Evolutionary conservation across 2,888 invertebrate genomes (phyloP).

Genomic region (Melieria crassipennis): DNA sequence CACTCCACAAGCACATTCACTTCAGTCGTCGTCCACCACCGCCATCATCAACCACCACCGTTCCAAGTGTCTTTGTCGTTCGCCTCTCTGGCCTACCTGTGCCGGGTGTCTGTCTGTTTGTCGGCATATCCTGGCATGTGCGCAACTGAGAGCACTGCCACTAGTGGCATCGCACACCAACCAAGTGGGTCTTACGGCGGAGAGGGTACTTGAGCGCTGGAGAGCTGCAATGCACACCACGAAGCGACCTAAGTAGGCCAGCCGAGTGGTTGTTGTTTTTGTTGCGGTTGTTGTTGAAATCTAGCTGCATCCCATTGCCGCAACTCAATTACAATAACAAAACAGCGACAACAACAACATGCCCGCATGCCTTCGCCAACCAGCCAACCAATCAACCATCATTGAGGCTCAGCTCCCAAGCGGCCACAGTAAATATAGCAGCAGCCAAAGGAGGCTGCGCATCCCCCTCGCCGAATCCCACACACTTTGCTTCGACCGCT

Average conservation of each 20-base stretch:
- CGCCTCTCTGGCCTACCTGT: no score
- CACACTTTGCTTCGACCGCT: no score
- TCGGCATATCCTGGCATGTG: constrained; percentile 6
- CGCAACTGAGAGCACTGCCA: background rate
- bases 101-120: background rate
- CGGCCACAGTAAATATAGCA: background rate
- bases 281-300: constrained; percentile 30
- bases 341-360: background rate
- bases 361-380: background rate
- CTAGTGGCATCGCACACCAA: constrained; percentile 18
- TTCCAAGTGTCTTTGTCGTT: background rate
- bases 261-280: constrained; percentile 25
- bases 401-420: constrained; percentile 34
- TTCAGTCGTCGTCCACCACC: constrained; percentile 1
- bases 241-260: constrained; percentile 38
- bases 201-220: constrained; percentile 44
- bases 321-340: background rate
- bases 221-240: constrained; percentile 31
- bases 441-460: no score
- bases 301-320: background rate
- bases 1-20: constrained; percentile 31
- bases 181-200: constrained; percentile 24
- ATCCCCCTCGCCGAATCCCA: no score
- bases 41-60: constrained; percentile 26
- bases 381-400: constrained; percentile 37